A percentile compares a stretch with the other conserved stretches of the same genome.
These are phyloP conservation scores for Acyrthosiphon pisum DNA, from an alignment of 1,140 invertebrate species.

Conservation along the genomic window DNA sequence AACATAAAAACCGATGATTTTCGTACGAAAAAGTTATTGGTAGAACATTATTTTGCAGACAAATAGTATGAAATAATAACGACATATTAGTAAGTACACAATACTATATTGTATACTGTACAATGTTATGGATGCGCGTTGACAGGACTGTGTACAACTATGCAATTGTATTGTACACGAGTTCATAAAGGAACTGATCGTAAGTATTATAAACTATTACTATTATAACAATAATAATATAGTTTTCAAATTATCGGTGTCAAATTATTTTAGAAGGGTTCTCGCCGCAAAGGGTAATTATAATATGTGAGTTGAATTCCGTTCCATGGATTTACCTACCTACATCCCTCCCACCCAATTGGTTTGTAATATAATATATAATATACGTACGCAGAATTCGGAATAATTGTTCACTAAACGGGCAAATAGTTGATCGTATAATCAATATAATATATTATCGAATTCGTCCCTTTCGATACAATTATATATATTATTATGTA, in stretches of 20 bases:
- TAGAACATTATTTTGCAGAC: neutral
- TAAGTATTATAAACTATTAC: neutral
- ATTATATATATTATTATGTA: neutral
- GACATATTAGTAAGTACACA: too few species aligned
- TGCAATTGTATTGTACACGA: neutral
- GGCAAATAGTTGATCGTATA: neutral
- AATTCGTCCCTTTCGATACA: neutral
- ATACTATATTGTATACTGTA: too few species aligned
- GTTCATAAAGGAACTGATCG: neutral
- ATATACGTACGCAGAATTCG: neutral
- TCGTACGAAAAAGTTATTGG: neutral
- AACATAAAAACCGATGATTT: neutral
- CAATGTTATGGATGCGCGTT: neutral
- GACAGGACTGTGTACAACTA: neutral
- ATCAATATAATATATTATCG: slow-evolving; percentile 2
- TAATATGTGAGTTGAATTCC: neutral
- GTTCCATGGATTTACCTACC: neutral
- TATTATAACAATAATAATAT: neutral
- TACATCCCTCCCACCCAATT: too few species aligned
- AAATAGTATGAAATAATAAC: neutral
- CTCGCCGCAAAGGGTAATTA: neutral
- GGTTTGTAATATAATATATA: neutral
- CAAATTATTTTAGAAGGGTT: neutral
- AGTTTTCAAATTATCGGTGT: neutral
- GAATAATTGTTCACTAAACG: neutral